Percentiles rank a stretch among this genome's conserved stretches.
phyloP scores from a whole-genome alignment of 2,113 vertebrate species.

The Plectropomus leopardus region DNA sequence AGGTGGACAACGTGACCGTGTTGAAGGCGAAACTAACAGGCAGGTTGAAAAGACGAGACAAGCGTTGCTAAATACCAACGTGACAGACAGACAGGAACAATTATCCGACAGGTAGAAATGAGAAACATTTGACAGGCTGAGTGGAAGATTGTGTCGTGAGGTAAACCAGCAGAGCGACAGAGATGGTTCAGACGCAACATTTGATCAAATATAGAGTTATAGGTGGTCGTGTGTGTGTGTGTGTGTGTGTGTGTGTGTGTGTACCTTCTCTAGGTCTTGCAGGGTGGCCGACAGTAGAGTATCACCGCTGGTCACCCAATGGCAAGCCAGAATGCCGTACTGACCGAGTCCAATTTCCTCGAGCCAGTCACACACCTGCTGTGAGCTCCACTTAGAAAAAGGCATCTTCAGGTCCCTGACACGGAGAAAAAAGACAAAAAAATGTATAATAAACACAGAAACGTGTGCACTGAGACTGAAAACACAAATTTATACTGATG shows the following conservation, averaged over 20 bases:
- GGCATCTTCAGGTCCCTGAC: conserved; percentile 85
- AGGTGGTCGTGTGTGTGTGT: neutral
- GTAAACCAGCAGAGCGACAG: neutral
- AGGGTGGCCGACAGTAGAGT: conserved; percentile 90
- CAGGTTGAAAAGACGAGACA: conserved; percentile 51
- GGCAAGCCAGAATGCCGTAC: conserved; percentile 90
- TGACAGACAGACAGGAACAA: conserved; percentile 32
- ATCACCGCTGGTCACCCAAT: conserved; percentile 93
- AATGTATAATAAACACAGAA: neutral
- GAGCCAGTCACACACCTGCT: conserved; percentile 94
- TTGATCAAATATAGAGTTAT: neutral
- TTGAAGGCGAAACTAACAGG: conserved; percentile 62
- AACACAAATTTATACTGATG: neutral
- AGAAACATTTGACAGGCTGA: conserved; percentile 6
- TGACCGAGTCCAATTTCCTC: conserved; percentile 94
- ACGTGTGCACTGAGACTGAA: neutral
- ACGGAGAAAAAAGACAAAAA: neutral
- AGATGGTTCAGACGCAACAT: neutral
- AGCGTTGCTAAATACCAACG: conserved; percentile 41
- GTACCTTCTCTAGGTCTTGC: conserved; percentile 97
- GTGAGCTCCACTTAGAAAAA: conserved; percentile 93
- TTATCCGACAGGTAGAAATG: conserved; percentile 62
- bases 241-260: conserved; percentile 42
- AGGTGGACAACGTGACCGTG: conserved; percentile 33
- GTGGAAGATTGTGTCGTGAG: conserved; percentile 27